Evolutionary conservation across 2,797 vertebrate genomes (phyloP).

Genomic region (Thamnophis elegans): DNA sequence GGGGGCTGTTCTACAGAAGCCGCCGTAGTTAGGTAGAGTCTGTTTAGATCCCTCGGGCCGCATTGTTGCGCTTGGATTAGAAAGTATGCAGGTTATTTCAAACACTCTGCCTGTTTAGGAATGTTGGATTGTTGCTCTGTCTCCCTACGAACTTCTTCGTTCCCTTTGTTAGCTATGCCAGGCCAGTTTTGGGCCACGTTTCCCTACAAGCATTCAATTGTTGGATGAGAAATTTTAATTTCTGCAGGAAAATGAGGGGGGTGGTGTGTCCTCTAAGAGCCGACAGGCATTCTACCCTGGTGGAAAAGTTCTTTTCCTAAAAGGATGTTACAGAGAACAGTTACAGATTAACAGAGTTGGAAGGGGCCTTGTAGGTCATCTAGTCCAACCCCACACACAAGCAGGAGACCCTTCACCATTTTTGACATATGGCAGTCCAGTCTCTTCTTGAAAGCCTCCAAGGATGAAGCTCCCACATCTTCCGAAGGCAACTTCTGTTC

Average conservation of each 20-base stretch:
- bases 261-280: background rate
- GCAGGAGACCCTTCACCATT: too few relatives aligned
- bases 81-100: conserved; percentile 63
- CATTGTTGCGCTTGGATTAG: conserved; percentile 48
- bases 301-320: background rate
- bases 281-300: background rate
- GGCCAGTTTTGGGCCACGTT: background rate
- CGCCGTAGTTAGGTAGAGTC: conserved; percentile 48
- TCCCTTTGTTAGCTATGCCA: background rate
- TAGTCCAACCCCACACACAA: too few relatives aligned
- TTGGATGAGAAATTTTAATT: background rate
- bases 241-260: background rate
- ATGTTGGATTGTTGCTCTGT: conserved; percentile 57
- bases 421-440: too few relatives aligned
- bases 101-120: conserved; percentile 51
- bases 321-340: background rate
- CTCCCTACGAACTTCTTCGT: conserved; percentile 25
- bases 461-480: too few relatives aligned
- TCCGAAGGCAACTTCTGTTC: too few relatives aligned
- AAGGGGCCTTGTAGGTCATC: too few relatives aligned
- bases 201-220: background rate
- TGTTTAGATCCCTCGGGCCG: conserved; percentile 47
- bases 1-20: conserved; percentile 38
- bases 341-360: too few relatives aligned
- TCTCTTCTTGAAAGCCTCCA: too few relatives aligned